phyloP scores from a whole-genome alignment of 2,888 invertebrate genomes.

The Graphium colonna region DNA sequence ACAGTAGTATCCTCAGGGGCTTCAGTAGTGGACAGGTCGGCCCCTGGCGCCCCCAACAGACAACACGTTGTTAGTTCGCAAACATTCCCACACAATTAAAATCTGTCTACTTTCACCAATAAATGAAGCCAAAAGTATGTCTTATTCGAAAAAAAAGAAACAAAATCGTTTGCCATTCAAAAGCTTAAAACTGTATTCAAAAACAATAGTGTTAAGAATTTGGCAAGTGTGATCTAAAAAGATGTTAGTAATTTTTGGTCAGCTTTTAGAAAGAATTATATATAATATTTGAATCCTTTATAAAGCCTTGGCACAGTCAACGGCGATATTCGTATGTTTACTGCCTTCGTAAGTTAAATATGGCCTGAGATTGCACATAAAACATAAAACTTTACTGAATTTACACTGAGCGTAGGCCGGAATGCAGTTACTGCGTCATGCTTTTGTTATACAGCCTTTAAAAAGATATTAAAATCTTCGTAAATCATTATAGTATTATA shows the following conservation, averaged over 20 bases:
- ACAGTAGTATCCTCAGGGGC: constrained; percentile 37
- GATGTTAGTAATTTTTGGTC: background rate
- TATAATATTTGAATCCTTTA: background rate
- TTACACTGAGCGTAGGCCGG: background rate
- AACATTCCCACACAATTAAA: constrained; percentile 34
- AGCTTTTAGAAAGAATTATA: background rate
- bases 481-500: no score
- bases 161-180: background rate
- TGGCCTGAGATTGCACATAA: background rate
- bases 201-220: background rate
- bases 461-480: no score
- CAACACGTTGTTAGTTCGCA: constrained; percentile 58
- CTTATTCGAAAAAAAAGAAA: background rate
- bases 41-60: constrained; percentile 51
- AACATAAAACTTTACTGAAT: no score
- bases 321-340: background rate
- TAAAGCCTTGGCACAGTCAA: background rate
- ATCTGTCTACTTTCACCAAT: constrained; percentile 17
- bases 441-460: constrained; percentile 8
- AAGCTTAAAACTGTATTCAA: background rate
- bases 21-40: constrained; percentile 45
- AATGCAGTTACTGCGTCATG: constrained; percentile 10
- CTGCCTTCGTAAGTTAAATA: background rate
- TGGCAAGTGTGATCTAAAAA: background rate
- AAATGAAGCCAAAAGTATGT: background rate